Evolutionary conservation across 2,888 invertebrate species (phyloP).

Genomic region (Erebia epiphron): DNA sequence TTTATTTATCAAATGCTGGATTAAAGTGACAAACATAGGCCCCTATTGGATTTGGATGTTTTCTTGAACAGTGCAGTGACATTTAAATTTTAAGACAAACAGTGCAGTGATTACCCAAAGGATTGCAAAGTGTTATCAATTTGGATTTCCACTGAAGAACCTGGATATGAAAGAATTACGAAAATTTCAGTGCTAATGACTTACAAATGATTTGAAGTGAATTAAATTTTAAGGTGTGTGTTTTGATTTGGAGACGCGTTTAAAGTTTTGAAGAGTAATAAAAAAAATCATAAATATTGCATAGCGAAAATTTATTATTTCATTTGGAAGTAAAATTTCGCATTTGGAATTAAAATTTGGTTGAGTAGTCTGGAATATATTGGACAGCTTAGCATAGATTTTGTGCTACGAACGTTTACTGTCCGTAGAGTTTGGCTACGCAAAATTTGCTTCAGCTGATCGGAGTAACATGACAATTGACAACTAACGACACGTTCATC

Average conservation of each 20-base stretch:
- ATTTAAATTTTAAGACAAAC: constrained; percentile 66
- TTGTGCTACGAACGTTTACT: constrained; percentile 26
- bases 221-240: constrained; percentile 46
- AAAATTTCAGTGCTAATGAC: constrained; percentile 38
- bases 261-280: neutral
- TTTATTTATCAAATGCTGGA: constrained; percentile 85
- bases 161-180: constrained; percentile 31
- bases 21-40: constrained; percentile 85
- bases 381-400: neutral
- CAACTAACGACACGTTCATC: constrained; percentile 52
- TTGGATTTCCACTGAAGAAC: constrained; percentile 57
- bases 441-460: constrained; percentile 68
- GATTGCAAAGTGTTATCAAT: constrained; percentile 70
- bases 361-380: neutral
- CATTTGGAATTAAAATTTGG: neutral
- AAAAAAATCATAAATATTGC: neutral
- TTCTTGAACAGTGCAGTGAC: constrained; percentile 73
- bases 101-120: constrained; percentile 76
- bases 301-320: neutral
- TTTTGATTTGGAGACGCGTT: constrained; percentile 23
- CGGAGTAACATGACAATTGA: constrained; percentile 41
- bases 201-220: constrained; percentile 32
- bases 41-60: constrained; percentile 75
- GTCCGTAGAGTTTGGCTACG: constrained; percentile 38
- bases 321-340: neutral